Evolutionary conservation across 2,797 vertebrate species (phyloP).

Genomic region (Heterohyrax brucei): DNA sequence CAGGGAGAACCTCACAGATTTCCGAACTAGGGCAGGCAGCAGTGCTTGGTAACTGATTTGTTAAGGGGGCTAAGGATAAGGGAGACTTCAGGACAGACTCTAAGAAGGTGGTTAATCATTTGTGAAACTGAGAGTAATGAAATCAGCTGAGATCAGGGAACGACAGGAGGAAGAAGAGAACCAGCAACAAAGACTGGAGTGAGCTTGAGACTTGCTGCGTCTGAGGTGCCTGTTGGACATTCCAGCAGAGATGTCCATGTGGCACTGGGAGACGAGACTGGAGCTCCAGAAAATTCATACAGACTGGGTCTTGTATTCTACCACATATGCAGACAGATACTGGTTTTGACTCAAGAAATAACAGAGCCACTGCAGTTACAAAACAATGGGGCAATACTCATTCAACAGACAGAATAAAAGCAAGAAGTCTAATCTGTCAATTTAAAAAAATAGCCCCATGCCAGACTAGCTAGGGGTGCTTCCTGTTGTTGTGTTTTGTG

Average conservation of each 20-base stretch:
- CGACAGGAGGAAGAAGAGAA: neutral
- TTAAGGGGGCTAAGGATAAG: neutral
- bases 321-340: neutral
- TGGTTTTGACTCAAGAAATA: conserved; percentile 3
- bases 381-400: neutral
- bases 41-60: neutral
- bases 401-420: neutral
- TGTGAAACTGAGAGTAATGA: neutral
- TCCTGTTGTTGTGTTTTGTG: neutral
- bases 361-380: neutral
- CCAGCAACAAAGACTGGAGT: neutral
- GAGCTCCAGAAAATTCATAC: neutral
- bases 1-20: neutral
- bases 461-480: neutral
- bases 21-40: neutral
- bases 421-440: neutral
- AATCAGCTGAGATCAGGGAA: neutral
- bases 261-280: neutral
- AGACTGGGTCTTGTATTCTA: neutral
- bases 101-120: neutral
- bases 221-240: neutral
- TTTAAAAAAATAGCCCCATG: neutral
- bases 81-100: neutral
- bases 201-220: neutral
- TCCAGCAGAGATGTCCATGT: neutral